Evolutionary conservation across 1,140 invertebrate species (phyloP), one percentile per base, ranked within the genome.

Genomic region (Saxidomus purpurata): DNA sequence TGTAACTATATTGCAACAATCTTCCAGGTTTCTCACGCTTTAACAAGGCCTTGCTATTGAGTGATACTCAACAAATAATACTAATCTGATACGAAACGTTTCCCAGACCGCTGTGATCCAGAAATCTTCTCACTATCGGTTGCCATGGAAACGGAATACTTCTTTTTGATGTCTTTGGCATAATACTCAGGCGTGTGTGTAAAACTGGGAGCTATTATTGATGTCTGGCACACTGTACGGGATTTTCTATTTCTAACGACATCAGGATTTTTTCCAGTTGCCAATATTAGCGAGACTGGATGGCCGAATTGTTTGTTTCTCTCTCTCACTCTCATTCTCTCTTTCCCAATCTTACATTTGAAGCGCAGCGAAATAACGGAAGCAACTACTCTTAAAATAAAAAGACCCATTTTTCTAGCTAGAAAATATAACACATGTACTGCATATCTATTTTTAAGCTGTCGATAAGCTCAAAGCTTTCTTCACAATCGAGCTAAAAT

Each of bases 131-230:
- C 34, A 79, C 36, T 77, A 87, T 79, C 74, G 59, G 85, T 87
- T 47, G 34, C 85, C 74, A 87, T 87, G 85, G 85, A 87, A 87
- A 87, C 85, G 17, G 38, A 87, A 87, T 87, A 63, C 71, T 87
- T 87, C 85, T 87, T 87, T 87, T 87, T 87, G 85, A 87, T 77
- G 85, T 87, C 85, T 77, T 87, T 87, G 85, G 85, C 85, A 87
- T 87, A 61, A 77, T 63, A 74, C 83, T 55, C 67, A 19, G 15
- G 67, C 34, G 59, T 3, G 85, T 36, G 76, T 87, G 85, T 63
- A 77, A 67, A 25, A 87, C 49, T 31, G 34, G 34, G 71, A 87
- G 55, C 31, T 49, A 67, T 59, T 76, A 86, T 87, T 87, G 71
- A 87, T 79, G 69, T 79, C 71, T 63, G 47, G 85, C 71, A 76